Evolutionary conservation across 2,888 invertebrate genomes (phyloP), one percentile per base, ranked within the genome.

Genomic region (Zele albiditarsus): DNA sequence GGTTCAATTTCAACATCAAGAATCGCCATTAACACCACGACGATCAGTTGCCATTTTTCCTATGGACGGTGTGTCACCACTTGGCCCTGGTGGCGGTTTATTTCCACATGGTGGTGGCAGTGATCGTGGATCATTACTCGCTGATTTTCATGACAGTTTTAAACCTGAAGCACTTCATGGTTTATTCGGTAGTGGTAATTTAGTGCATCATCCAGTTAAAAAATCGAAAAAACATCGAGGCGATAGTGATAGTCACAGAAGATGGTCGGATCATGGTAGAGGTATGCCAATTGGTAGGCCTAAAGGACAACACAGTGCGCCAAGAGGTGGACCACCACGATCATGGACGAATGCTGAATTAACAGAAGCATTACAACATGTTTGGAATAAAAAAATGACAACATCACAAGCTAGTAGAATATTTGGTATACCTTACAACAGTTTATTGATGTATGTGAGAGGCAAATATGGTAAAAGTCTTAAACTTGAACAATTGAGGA

Each of bases 301-400:
- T 72, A 96, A 97, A 88, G 97, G 97, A 63, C 97, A 97, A 86
- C 97, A 97, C 90, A 96, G 96, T 84, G 96, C 97, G 53, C 96
- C 96, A 28, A 92, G 97, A 81, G 96, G 97, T 28, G 97, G 97
- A 14, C 97, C 97, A 14, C 97, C 97, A 0, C 92, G 97, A 72
- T 97, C 97, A 1, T 97, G 97, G 97, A 97, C 96, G 78, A 97
- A 97, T 90, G 95, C 95, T 49, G 97, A 97, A 86, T 91, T 97
- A 70, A 97, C 97, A 70, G 95, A 96, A 90, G 97, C 97, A 1
- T 92, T 97, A 71, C 96, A 96, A 86, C 96, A 96, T 90, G 97
- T 97, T n/a, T 97, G 97, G 97, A 96, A 96, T 90, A 96, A 97
- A 87, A 96, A 96, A 89, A 97, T 97, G 96, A 97, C 97, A 79